Base-by-base conservation (phyloP, 2,888 invertebrate genomes). In the Microctonus hyperodae region DNA sequence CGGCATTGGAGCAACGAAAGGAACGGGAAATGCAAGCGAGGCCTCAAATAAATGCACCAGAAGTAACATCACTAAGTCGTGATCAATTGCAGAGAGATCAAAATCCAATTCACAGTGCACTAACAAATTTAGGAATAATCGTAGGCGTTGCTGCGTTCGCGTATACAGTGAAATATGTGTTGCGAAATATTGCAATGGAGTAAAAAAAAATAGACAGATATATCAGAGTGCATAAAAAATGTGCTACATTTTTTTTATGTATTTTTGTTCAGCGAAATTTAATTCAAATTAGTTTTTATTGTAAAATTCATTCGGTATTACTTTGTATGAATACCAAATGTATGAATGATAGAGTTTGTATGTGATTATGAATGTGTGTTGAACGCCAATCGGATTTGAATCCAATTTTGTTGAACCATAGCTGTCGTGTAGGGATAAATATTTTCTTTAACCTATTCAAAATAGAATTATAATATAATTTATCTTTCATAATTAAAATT, bases 61-160 rank as follows among this genome's bases (percentile, higher is more conserved):
- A 82, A 66, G 80, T 79, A 37, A 79, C 80, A 4, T 77, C 79
- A 3, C 64, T 81, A 9, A 79, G 81, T 76, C 76, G 76, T 64
- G 79, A 79, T 71, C 81, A 79, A 64, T 73, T 80, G 33, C 81
- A 81, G 69, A 78, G 78, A 69, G 83, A 84, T 10, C 88, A 91
- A 74, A 90, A 90, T 75, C 90, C 90, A 76, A 87, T 93, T 84
- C 90, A 93, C 78, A 90, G 92, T 77, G 91, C 94, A 73, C 85
- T 96, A 78, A 92, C 95, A 74, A 97, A 97, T 86, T 86, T 96
- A 75, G 90, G 93, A 84, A 94, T 97, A 75, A 88, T 97, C 69
- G 88, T 96, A 74, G 94, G 96, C 72, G 94, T 97, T 85, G 95
- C 94, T 73, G 92, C 93, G 73, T 96, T 97, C 84, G 96, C 95